Evolutionary conservation across 2,888 invertebrate species (phyloP).

Genomic region (Monoplex corrugatus): DNA sequence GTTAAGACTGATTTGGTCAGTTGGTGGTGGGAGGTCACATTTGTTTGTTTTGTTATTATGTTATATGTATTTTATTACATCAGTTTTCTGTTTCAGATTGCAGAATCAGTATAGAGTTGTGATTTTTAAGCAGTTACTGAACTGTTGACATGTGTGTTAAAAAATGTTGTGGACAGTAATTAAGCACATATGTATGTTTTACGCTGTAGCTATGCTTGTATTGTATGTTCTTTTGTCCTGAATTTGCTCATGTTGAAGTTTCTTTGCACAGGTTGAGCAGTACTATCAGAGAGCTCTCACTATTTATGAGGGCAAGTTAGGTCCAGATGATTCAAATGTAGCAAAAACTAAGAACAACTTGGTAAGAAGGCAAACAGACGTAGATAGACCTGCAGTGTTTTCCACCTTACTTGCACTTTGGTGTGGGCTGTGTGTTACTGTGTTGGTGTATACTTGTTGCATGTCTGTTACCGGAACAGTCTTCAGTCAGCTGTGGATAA

Average conservation of each 20-base stretch:
- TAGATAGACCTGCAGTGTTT: neutral
- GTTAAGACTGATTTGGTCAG: too few relatives aligned
- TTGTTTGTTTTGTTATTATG: too few relatives aligned
- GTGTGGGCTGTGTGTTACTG: conserved; percentile 4
- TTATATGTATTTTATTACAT: too few relatives aligned
- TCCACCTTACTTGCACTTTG: neutral
- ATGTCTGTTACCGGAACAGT: too few relatives aligned
- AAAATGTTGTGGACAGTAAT: too few relatives aligned
- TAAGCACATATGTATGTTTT: too few relatives aligned
- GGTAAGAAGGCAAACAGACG: conserved; percentile 74
- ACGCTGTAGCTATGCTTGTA: too few relatives aligned
- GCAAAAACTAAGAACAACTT: conserved; percentile 99
- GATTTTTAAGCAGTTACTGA: neutral
- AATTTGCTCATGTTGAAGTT: neutral
- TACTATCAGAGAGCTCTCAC: conserved; percentile 98
- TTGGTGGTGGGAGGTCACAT: too few relatives aligned
- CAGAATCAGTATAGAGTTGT: too few relatives aligned
- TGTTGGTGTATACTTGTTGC: neutral
- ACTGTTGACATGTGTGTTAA: neutral
- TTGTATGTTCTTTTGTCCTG: neutral
- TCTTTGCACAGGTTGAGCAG: conserved; percentile 78
- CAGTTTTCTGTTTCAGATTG: neutral
- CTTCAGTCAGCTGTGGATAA: too few relatives aligned
- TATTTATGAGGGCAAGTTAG: conserved; percentile 97
- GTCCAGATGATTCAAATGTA: conserved; percentile 94